Evolutionary conservation across 2,888 invertebrate genomes (phyloP), one percentile per base, ranked within the genome.

Genomic region (Drosophila fulvimacula): DNA sequence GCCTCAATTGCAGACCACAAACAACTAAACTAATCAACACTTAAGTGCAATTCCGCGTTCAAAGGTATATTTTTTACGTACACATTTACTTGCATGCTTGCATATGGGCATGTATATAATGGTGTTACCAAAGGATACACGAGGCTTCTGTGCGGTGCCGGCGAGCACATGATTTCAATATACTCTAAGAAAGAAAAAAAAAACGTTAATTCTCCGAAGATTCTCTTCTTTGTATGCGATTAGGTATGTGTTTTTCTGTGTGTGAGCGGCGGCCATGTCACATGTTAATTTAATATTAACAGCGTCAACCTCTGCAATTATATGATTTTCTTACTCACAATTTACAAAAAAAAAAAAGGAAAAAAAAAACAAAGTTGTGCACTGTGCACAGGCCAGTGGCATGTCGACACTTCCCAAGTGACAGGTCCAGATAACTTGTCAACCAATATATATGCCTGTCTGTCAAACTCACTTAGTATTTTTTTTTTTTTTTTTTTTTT

Each of bases 21-120:
- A 58, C 55, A 66, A 67, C 73, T 70, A 71, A 76, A 61, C 56
- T 71, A 73, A 73, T 71, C 60, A 71, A 63, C 44, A 67, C 41
- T 57, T 48, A 44, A 73, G 56, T 78, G 68, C 63, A 75, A 63
- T 78, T 68, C 53, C 52, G 46, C 52, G 64, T 51, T 51, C 63
- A 60, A 73, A 76, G 44, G 53, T 62, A 73, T 39, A 57, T 56
- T 55, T 46, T 46, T 27, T 10, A 21, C 27, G 41, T 21, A 11
- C 32, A 24, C 21, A 27, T 11, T 9, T 36, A 34, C 32, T 15
- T 36, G 4, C 17, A 13, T 36, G 19, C 5, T 4, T 61, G 27
- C 19, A 17, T 39, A 9, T 24, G 17, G 5, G 10, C 5, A 13
- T 21, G 19, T 15, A 49, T 17, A 57, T 60, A 65, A 46, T 52